Evolutionary conservation across 2,797 vertebrate species (phyloP), one percentile per base, ranked within the genome.

Genomic region (Vespertilio murinus): DNA sequence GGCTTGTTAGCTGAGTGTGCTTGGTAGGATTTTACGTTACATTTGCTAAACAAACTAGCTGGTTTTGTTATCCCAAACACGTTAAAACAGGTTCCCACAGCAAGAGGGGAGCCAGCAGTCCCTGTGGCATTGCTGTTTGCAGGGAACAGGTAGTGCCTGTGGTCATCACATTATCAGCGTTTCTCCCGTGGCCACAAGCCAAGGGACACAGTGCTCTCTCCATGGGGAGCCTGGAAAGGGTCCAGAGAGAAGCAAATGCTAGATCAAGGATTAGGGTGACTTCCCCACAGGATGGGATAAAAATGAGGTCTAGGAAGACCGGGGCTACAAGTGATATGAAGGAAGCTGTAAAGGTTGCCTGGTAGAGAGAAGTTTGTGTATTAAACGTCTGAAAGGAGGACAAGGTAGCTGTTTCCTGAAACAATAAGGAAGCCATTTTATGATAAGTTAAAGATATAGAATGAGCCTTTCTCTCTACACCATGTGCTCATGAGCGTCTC

Each of bases 161-260:
- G 78, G 77, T 89, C 73, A 38, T 75, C 74, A 88, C n/a, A 71
- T 45, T 49, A 70, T 92, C 73, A 91, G 49, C 8, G 6, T 88
- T 95, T 88, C 88, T 94, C 35, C 54, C 23, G 5, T 80, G 92
- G 65, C 92, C 67, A 11, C 18, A 1, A 3, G 69, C 85, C 93
- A 95, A 47, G 77, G 92, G 73, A 93, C 84, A 85, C n/a, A 28
- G 42, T 85, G 92, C 65, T 91, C 35, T 95, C 59, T 88, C 77
- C 52, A 42, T 0, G 23, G 56, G 88, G 28, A 45, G 65, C 7
- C 64, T 92, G 74, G 65, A 90, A 49, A 80, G 47, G 70, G 40
- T 25, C 71, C 81, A 85, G n/a, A 30, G 35, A 78, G 61, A 82
- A 42, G 47, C 52, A 67, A 93, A 92, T 13, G 14, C 14, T 83